Evolutionary conservation across 1,140 invertebrate species (phyloP).

Genomic region (Cyclina sinensis): DNA sequence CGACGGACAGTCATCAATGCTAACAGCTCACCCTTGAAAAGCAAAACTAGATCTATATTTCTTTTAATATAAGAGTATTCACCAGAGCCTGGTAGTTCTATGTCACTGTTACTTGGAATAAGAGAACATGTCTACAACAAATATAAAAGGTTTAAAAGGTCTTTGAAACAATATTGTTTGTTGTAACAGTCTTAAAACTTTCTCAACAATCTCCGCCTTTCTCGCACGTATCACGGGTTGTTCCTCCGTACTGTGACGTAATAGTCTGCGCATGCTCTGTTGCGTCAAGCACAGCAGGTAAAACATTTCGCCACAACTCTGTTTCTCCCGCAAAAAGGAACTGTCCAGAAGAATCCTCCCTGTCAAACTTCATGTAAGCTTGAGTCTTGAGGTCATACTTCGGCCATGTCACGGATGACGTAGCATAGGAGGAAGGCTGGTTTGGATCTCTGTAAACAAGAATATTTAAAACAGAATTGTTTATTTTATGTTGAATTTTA

Average conservation of each 20-base stretch:
- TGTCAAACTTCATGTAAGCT: background rate
- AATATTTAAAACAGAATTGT: background rate
- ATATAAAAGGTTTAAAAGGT: too few species aligned
- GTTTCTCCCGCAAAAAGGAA: background rate
- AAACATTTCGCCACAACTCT: background rate
- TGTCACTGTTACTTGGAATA: too few species aligned
- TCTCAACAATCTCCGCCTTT: background rate
- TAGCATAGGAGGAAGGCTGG: background rate
- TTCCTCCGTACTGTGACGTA: background rate
- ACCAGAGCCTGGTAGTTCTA: too few species aligned
- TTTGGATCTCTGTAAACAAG: constrained; percentile 19
- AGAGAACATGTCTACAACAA: too few species aligned
- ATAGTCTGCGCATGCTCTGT: constrained; percentile 10
- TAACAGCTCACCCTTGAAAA: too few species aligned
- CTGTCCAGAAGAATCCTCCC: background rate
- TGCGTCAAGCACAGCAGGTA: background rate
- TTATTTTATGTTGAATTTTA: background rate
- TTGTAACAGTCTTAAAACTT: too few species aligned
- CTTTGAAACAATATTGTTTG: too few species aligned
- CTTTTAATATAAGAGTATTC: too few species aligned
- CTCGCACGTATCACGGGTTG: background rate
- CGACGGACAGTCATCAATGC: too few species aligned
- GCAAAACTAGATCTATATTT: too few species aligned
- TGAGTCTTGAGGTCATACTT: background rate
- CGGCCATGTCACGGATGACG: background rate